Evolutionary conservation across 1,140 invertebrate species (phyloP).

Genomic region (Philopotamus ludificatus): DNA sequence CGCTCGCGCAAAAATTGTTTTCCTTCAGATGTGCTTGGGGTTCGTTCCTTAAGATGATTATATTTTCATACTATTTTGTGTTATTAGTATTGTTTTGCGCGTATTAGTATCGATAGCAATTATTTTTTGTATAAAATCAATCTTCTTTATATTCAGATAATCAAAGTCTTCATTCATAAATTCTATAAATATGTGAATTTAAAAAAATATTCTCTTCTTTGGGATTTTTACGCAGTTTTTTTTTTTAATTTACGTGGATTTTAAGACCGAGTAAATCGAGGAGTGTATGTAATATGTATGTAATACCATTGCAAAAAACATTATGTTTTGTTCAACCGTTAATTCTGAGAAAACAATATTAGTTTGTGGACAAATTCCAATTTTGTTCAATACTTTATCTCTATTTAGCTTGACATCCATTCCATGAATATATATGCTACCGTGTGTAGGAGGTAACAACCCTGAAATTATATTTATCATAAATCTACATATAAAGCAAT

Average conservation of each 20-base stretch:
- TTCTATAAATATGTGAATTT: not conserved
- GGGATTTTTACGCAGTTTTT: no score
- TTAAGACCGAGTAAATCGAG: not conserved
- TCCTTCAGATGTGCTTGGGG: no score
- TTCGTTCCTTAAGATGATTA: no score
- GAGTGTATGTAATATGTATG: not conserved
- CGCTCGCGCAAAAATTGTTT: no score
- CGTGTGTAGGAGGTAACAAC: slow-evolving; percentile 65
- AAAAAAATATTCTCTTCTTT: not conserved
- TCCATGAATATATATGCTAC: slow-evolving; percentile 43
- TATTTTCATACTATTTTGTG: no score
- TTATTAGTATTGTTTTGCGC: no score
- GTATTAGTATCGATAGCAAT: no score
- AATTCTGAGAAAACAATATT: slow-evolving; percentile 76
- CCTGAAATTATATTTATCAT: slow-evolving; percentile 48
- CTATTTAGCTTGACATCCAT: no score
- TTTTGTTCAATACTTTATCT: slow-evolving; percentile 44
- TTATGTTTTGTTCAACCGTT: slow-evolving; percentile 74
- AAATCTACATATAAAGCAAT: not conserved
- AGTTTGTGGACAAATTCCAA: slow-evolving; percentile 81
- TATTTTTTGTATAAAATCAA: not conserved
- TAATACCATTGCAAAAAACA: slow-evolving; percentile 66
- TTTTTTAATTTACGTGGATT: not conserved
- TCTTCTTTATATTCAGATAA: not conserved
- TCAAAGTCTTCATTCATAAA: not conserved